Percentiles rank a stretch among this genome's conserved stretches.
Conservation (phyloP, 1,140 invertebrate species). For the Mamestra configurata region DNA sequence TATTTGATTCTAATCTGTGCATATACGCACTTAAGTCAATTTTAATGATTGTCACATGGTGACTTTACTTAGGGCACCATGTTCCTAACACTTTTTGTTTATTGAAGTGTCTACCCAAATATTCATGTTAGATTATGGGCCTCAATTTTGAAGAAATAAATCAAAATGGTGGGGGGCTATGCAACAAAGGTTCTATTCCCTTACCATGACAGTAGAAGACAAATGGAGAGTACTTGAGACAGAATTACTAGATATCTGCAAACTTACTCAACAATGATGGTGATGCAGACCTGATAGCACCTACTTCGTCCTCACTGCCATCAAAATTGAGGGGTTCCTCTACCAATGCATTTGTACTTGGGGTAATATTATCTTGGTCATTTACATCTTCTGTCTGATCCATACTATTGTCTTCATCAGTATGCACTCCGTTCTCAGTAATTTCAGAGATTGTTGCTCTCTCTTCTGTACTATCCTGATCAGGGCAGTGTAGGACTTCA, state of each 20-base stretch:
- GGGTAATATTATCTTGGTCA: neutral
- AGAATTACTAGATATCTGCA: neutral
- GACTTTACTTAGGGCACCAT: too few relatives aligned
- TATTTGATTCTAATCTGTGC: too few relatives aligned
- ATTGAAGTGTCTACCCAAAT: too few relatives aligned
- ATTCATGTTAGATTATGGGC: too few relatives aligned
- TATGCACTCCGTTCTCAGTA: neutral
- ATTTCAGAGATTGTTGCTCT: neutral
- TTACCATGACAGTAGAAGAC: too few relatives aligned
- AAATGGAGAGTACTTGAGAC: neutral
- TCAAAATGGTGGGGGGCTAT: too few relatives aligned
- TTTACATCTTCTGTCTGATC: neutral
- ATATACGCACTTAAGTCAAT: too few relatives aligned
- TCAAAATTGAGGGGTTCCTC: slow-evolving; percentile 1
- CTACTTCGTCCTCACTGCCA: neutral
- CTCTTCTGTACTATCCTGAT: slow-evolving; percentile 25
- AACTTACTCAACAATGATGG: slow-evolving; percentile 37
- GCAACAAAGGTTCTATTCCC: too few relatives aligned
- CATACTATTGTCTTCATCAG: slow-evolving; percentile 1
- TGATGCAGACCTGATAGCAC: neutral
- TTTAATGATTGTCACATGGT: too few relatives aligned
- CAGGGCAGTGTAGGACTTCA: slow-evolving; percentile 62
- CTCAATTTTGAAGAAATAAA: too few relatives aligned
- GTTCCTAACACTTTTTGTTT: too few relatives aligned
- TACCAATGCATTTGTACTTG: neutral